Evolutionary conservation across 2,797 vertebrate genomes (phyloP).

Genomic region (Crocodylus rhombifer): DNA sequence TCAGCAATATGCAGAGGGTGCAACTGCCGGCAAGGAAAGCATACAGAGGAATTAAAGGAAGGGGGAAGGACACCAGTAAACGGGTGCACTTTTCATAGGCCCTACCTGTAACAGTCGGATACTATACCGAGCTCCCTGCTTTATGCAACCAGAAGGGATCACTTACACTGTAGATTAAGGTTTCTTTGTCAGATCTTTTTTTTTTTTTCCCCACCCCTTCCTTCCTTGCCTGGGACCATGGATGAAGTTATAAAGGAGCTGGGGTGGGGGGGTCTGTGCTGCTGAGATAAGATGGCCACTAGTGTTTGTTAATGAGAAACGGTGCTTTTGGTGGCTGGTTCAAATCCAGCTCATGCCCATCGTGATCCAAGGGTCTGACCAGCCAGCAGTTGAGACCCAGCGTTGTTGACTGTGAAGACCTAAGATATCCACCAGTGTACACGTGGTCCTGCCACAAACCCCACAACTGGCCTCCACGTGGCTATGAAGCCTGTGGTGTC

Average conservation of each 20-base stretch:
- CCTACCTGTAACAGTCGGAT: background rate
- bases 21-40: background rate
- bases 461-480: background rate
- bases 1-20: background rate
- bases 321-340: background rate
- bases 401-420: too few species aligned
- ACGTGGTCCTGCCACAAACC: background rate
- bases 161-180: background rate
- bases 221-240: background rate
- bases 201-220: background rate
- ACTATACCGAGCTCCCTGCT: background rate
- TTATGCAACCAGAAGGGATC: background rate
- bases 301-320: background rate
- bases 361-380: background rate
- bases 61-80: background rate
- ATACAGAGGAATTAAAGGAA: background rate
- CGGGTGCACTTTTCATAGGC: background rate
- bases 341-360: background rate
- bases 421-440: background rate
- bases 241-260: background rate
- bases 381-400: too few species aligned
- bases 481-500: background rate
- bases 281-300: background rate
- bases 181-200: background rate
- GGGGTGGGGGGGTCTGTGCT: too few species aligned